These are phyloP conservation scores for Mastigias papua DNA, from an alignment of 30 jellyfish, hydroid and myxozoan genomes.

Conservation along the genomic window DNA sequence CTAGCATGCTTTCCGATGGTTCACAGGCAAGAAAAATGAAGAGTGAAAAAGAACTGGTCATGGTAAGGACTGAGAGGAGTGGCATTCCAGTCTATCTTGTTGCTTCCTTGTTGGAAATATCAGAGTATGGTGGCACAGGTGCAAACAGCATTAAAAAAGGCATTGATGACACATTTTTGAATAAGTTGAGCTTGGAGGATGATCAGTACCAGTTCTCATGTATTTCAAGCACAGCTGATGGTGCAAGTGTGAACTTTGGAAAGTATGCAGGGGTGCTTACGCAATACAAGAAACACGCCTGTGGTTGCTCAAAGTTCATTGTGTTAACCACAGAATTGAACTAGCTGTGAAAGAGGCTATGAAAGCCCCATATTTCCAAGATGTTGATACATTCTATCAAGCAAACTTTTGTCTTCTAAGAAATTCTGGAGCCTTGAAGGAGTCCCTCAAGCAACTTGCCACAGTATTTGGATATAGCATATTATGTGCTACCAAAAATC, in stretches of 20 bases:
- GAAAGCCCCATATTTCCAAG: neutral
- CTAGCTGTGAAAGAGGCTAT: slow-evolving; percentile 47
- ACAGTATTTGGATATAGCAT: too few relatives aligned
- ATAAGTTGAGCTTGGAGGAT: neutral
- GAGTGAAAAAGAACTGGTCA: slow-evolving; percentile 65
- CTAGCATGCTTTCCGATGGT: slow-evolving; percentile 69
- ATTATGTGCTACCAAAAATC: too few relatives aligned
- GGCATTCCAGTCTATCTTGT: slow-evolving; percentile 56
- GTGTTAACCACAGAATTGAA: slow-evolving; percentile 69
- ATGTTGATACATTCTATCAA: slow-evolving; percentile 15
- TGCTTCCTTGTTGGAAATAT: slow-evolving; percentile 24
- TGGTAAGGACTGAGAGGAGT: slow-evolving; percentile 32
- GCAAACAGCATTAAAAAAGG: slow-evolving; percentile 53
- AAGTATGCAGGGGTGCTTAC: slow-evolving; percentile 41
- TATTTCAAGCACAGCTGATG: neutral
- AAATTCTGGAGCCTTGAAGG: neutral
- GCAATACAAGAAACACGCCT: slow-evolving; percentile 18
- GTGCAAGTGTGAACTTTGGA: slow-evolving; percentile 47
- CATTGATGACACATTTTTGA: slow-evolving; percentile 30
- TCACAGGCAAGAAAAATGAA: slow-evolving; percentile 71
- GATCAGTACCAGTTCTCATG: neutral
- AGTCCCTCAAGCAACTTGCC: neutral
- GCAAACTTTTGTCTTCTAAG: neutral
- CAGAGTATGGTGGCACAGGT: slow-evolving; percentile 24
- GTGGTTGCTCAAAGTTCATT: slow-evolving; percentile 52